Evolutionary conservation across 2,888 invertebrate genomes (phyloP).

Genomic region (Mesorhabditis sp.): DNA sequence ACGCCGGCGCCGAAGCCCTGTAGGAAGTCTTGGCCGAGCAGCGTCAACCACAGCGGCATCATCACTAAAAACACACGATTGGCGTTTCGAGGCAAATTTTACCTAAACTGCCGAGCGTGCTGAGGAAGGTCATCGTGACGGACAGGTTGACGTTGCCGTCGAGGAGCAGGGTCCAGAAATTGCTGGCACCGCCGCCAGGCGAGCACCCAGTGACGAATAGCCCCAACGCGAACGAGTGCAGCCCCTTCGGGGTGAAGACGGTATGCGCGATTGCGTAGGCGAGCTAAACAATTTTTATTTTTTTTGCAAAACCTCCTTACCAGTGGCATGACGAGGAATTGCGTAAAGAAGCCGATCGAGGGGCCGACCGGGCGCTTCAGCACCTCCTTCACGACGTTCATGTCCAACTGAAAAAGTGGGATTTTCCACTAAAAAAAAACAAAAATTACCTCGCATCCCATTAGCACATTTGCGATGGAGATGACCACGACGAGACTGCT

Average conservation of each 20-base stretch:
- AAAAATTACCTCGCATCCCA: conserved; percentile 52
- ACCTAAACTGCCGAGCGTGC: conserved; percentile 82
- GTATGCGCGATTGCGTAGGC: conserved; percentile 50
- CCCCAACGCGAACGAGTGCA: conserved; percentile 58
- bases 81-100: conserved; percentile 29
- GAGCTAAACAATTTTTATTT: conserved; percentile 32
- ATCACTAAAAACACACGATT: conserved; percentile 57
- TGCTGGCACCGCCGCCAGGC: conserved; percentile 77
- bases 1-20: conserved; percentile 35
- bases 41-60: conserved; percentile 64
- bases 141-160: conserved; percentile 88
- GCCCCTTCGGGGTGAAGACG: conserved; percentile 44
- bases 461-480: conserved; percentile 52
- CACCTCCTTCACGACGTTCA: conserved; percentile 53
- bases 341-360: conserved; percentile 62
- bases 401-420: conserved; percentile 41
- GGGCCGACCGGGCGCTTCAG: conserved; percentile 63
- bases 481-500: conserved; percentile 48
- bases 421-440: not conserved
- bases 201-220: conserved; percentile 53
- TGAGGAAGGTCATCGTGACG: conserved; percentile 87
- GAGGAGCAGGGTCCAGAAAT: conserved; percentile 87
- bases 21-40: conserved; percentile 59
- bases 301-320: conserved; percentile 46
- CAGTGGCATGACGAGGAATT: conserved; percentile 64